Conservation (phyloP, 2,113 vertebrate species). For the Picathartes gymnocephalus region DNA sequence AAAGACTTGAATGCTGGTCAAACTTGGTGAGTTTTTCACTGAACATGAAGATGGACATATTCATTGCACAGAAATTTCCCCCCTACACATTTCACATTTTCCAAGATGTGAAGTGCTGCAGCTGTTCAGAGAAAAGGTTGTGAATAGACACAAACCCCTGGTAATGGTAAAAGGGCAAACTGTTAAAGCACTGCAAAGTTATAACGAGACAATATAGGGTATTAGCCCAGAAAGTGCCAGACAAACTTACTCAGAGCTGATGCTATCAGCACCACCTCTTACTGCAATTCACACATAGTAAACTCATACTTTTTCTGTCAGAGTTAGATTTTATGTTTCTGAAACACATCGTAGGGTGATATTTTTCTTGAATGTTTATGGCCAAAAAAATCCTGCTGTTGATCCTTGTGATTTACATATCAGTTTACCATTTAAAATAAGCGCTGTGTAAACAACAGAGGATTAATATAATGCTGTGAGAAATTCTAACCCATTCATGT, state of each 20-base stretch:
- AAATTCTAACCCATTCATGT: background rate
- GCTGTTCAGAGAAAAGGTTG: background rate
- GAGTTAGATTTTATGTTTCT: background rate
- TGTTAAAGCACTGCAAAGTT: background rate
- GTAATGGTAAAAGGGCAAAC: background rate
- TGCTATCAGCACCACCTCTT: constrained; percentile 3
- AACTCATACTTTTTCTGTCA: background rate
- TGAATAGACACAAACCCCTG: background rate
- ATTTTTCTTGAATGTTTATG: background rate
- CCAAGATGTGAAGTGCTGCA: background rate
- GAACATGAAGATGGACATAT: background rate
- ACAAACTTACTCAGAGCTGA: background rate
- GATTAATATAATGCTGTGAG: background rate
- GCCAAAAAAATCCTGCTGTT: background rate
- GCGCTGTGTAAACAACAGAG: background rate
- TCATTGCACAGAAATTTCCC: background rate
- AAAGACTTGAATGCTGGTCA: background rate
- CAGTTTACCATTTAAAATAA: background rate
- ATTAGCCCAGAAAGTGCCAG: background rate
- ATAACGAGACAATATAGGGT: background rate
- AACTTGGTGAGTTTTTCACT: background rate
- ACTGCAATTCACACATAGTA: background rate
- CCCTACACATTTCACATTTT: background rate
- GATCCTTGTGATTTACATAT: background rate
- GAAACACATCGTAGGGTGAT: background rate